Base-by-base conservation (phyloP, 2,888 invertebrate genomes). In the Euphydryas editha region DNA sequence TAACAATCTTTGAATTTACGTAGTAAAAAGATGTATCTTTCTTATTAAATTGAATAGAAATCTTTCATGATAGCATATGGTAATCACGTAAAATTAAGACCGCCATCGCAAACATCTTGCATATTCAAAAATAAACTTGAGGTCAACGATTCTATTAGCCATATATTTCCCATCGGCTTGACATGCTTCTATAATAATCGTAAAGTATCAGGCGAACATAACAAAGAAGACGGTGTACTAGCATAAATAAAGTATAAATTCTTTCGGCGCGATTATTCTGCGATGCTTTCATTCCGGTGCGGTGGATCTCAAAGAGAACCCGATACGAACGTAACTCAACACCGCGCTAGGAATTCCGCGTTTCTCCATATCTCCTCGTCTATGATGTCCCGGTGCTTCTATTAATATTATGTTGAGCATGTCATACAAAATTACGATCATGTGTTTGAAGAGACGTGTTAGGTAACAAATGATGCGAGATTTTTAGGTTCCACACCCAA, bases 251-350 rank as follows among this genome's bases (percentile, higher is more conserved):
- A 74, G 74, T 78, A 78, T 78, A 78, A 78, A 78, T 76, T 78
- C 76, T 76, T 77, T 74, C 74, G 72, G 75, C 69, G 75, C 54
- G 54, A 54, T 75, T 73, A 73, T 74, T 69, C 74, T 65, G 68
- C 73, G 79, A 77, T 80, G 80, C 82, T 80, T 76, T 78, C 75
- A 81, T 81, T 81, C 81, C 81, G 77, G 78, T 69, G 83, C 83
- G 83, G 83, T 78, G 79, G 75, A 68, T 77, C 76, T 83, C 87
- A 87, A 88, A 88, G 86, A 77, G 76, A 84, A 85, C 82, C 72
- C 77, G 83, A 85, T 81, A 82, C 80, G 69, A 69, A 76, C 78
- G 87, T 84, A 87, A 87, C 82, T 81, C 81, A 81, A 87, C 80
- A 86, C 85, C 76, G 84, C 77, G 78, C 78, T 80, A 84, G 84